Conservation (phyloP, 2,113 vertebrate species). For the Phylloscopus trochiloides region DNA sequence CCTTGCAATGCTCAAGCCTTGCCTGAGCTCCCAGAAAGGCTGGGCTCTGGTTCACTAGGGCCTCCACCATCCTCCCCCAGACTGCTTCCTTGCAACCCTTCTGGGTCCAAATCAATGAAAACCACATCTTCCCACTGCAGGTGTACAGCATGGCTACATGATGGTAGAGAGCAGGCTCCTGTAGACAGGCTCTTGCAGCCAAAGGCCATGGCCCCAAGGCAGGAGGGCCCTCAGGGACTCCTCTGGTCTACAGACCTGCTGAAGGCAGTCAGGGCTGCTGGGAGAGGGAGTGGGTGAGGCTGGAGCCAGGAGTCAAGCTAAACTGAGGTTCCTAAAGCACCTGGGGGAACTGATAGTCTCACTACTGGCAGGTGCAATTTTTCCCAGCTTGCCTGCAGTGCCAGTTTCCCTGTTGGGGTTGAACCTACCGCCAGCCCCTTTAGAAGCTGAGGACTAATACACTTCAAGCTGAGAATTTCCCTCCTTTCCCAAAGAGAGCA, state of each 20-base stretch:
- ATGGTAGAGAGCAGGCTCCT: background rate
- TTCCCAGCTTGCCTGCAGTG: background rate
- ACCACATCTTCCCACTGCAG: background rate
- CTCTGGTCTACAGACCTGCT: background rate
- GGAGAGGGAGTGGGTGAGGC: background rate
- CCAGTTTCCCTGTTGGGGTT: background rate
- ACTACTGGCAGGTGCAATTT: background rate
- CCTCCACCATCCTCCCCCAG: background rate
- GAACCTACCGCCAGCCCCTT: background rate
- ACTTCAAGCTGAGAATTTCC: background rate
- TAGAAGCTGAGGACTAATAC: background rate
- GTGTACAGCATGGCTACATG: fast-evolving
- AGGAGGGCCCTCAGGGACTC: background rate
- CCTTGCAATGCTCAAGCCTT: fast-evolving
- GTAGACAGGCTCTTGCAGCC: background rate
- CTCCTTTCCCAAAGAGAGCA: background rate
- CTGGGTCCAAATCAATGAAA: background rate
- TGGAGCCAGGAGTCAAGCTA: background rate
- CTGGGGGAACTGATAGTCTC: background rate
- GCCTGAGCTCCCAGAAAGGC: background rate
- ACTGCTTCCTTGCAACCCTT: background rate
- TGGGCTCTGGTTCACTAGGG: background rate
- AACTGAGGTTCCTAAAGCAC: background rate
- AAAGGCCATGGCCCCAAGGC: background rate
- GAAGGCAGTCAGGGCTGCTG: too few species aligned